Evolutionary conservation across 2,113 vertebrate genomes (phyloP), one percentile per base, ranked within the genome.

Genomic region (Meriones unguiculatus): DNA sequence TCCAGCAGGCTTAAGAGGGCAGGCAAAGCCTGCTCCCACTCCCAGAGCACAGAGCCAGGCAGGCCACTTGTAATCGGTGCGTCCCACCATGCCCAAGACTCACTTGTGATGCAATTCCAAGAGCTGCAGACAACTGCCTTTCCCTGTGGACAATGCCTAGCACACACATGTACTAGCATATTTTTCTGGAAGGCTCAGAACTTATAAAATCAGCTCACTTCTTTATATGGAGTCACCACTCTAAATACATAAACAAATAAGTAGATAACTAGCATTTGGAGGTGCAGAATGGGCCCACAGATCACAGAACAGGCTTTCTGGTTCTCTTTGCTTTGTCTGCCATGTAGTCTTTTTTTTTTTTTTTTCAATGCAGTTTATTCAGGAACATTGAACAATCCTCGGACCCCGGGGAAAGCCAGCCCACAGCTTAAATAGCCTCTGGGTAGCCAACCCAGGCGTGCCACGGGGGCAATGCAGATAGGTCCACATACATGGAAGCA

Each of bases 131-230:
- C 75, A 14, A 25, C 18, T 38, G 52, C 35, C 76, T 70, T 41
- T 59, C 70, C 89, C 80, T 70, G 11, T 28, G 5, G 18, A 67
- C 32, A 75, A 25, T 6, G 81, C 6, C 32, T 28, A 0, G 14
- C 0, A 24, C 4, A 35, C 8, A 35, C 52, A 35, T 0, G 0
- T 1, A 0, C 30, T 11, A 2, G n/a, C 18, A 30, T 15, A 32
- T 67, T 59, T 24, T 59, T 24, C 41, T 0, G 0, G 5, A 35
- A 73, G 32, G 28, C 77, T 78, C 54, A 20, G 54, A 50, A 38
- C 20, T 30, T n/a, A 8, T 32, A 32, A 35, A 77, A 18, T 35
- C 67, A 17, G 30, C 64, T 82, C 20, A 14, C 15, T 46, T n/a
- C 62, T 84, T 41, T 52, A 8, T 2, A 11, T 41, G 32, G 20